Percentiles rank a stretch among this genome's conserved stretches.
phyloP scores from a whole-genome alignment of 2,797 vertebrate genomes.

The Acipenser oxyrinchus region DNA sequence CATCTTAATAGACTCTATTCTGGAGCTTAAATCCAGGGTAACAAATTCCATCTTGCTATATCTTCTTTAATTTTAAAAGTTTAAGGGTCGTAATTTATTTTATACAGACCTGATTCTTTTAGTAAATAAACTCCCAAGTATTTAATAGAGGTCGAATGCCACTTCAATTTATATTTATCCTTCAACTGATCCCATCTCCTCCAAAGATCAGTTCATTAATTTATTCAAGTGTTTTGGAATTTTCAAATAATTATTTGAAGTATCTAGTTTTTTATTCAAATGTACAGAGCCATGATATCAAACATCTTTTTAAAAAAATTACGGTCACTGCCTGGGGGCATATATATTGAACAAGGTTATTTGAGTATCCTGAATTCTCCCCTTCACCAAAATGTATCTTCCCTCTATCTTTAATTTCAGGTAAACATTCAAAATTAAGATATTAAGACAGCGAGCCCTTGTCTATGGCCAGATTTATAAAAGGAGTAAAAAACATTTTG shows the following conservation, averaged over 20 bases:
- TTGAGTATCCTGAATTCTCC: not conserved
- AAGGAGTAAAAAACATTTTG: not conserved
- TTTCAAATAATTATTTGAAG: not conserved
- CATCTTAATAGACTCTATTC: slow-evolving; percentile 12
- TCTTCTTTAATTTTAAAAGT: slow-evolving; percentile 2
- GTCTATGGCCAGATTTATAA: not conserved
- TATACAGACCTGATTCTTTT: not conserved
- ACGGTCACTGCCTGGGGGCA: no score
- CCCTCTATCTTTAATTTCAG: not conserved
- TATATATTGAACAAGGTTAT: no score
- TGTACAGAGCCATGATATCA: not conserved
- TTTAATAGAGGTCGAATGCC: slow-evolving; percentile 5
- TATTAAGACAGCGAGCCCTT: not conserved
- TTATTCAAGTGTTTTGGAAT: not conserved
- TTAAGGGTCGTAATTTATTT: not conserved
- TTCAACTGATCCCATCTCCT: not conserved
- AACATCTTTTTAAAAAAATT: not conserved
- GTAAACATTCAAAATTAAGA: not conserved
- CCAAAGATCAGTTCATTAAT: not conserved
- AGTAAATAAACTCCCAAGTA: slow-evolving; percentile 14
- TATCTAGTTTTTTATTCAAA: not conserved
- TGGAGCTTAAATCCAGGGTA: slow-evolving; percentile 9
- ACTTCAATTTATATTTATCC: slow-evolving; percentile 7
- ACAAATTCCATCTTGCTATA: not conserved
- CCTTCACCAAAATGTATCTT: not conserved